Conservation (phyloP, 2,797 vertebrate genomes). For the Sebastes oblongus region DNA sequence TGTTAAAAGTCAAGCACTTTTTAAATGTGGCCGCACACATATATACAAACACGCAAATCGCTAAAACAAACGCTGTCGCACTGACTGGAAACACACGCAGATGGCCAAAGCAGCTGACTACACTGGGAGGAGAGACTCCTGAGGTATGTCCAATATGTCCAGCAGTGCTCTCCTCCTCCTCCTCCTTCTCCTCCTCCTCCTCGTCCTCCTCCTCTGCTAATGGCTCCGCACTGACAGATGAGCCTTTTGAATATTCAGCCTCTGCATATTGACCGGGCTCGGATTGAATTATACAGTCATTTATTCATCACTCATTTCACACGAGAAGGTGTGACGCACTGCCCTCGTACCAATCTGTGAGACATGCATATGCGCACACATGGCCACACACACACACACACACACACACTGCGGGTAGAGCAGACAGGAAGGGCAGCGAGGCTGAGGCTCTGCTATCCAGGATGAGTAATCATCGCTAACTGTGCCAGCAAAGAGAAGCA, state of each 20-base stretch:
- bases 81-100: background rate
- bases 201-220: conserved; percentile 35
- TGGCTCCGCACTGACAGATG: conserved; percentile 55
- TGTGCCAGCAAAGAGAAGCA: conserved; percentile 55
- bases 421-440: conserved; percentile 67
- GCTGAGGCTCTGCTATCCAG: conserved; percentile 63
- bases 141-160: conserved; percentile 49
- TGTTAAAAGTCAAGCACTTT: conserved; percentile 59
- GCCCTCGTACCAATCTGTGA: conserved; percentile 67
- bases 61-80: conserved; percentile 1
- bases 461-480: conserved; percentile 72
- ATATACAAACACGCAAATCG: background rate
- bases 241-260: conserved; percentile 71
- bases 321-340: conserved; percentile 68
- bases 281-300: conserved; percentile 72
- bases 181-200: conserved; percentile 9
- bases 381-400: conserved; percentile 33
- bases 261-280: conserved; percentile 69
- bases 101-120: conserved; percentile 26
- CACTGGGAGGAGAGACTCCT: conserved; percentile 39
- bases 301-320: conserved; percentile 77
- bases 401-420: conserved; percentile 21
- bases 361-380: conserved; percentile 57
- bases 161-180: conserved; percentile 28
- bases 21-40: conserved; percentile 17